Evolutionary conservation across 2,797 vertebrate species (phyloP).

Genomic region (Hipposideros larvatus): DNA sequence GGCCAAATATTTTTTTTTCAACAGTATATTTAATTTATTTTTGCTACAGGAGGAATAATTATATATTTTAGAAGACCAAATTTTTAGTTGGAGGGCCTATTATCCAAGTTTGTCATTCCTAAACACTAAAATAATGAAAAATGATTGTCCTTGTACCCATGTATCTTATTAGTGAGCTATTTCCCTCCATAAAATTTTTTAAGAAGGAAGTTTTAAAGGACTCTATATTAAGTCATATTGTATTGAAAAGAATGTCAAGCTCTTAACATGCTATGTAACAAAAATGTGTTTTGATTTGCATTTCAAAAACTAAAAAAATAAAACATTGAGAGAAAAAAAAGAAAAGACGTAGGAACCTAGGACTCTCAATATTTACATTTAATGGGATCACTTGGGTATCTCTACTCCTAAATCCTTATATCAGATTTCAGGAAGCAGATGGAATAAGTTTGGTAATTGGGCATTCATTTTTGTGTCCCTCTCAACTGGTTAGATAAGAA

Average conservation of each 20-base stretch:
- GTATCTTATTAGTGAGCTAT: constrained; percentile 16
- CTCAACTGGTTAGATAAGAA: background rate
- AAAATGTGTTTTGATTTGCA: constrained; percentile 69
- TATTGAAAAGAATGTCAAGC: constrained; percentile 65
- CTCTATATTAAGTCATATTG: constrained; percentile 8
- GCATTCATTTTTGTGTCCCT: background rate
- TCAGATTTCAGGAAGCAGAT: background rate
- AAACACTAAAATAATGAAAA: constrained; percentile 32
- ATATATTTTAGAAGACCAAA: constrained; percentile 69
- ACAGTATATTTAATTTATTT: constrained; percentile 46
- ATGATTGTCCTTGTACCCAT: background rate
- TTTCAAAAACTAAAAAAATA: constrained; percentile 64
- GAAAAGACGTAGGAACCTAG: background rate
- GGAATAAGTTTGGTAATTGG: background rate
- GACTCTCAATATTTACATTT: background rate
- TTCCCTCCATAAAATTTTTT: constrained; percentile 52
- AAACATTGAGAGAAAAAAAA: constrained; percentile 41
- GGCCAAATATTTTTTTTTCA: constrained; percentile 50
- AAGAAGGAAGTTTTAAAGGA: constrained; percentile 34
- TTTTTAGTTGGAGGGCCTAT: constrained; percentile 29
- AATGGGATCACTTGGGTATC: background rate
- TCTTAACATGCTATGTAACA: constrained; percentile 48
- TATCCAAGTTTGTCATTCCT: constrained; percentile 28
- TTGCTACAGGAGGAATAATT: constrained; percentile 44
- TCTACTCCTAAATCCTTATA: background rate